Conservation (phyloP, 2,113 vertebrate genomes). For the Cacatua alba region DNA sequence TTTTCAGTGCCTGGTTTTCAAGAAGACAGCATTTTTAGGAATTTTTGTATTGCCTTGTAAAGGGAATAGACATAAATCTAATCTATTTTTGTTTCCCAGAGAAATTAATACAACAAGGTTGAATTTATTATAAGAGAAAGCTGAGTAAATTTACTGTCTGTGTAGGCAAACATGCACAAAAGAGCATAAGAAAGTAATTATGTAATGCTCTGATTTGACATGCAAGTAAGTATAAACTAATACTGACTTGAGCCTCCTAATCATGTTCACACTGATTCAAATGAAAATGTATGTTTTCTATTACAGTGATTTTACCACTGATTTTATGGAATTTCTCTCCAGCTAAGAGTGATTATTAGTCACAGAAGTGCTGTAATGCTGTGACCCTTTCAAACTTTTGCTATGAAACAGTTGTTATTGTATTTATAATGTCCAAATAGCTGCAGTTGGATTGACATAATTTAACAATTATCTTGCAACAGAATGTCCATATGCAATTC, state of each 20-base stretch:
- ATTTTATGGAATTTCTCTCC: constrained; percentile 65
- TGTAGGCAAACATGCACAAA: constrained; percentile 47
- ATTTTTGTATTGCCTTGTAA: background rate
- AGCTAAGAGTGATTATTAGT: constrained; percentile 65
- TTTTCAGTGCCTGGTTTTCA: background rate
- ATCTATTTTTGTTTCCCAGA: constrained; percentile 16
- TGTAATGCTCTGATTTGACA: constrained; percentile 63
- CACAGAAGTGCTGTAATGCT: constrained; percentile 40
- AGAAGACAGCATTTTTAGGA: background rate
- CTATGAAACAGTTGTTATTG: constrained; percentile 2
- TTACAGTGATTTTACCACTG: constrained; percentile 62
- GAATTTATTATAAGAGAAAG: constrained; percentile 27
- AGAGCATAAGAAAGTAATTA: constrained; percentile 64
- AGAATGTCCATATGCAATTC: background rate
- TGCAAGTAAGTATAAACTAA: constrained; percentile 68
- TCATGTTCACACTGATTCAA: constrained; percentile 68
- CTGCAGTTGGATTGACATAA: constrained; percentile 25
- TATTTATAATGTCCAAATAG: constrained; percentile 18
- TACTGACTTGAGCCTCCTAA: constrained; percentile 60
- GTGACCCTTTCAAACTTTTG: constrained; percentile 55
- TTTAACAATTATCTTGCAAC: constrained; percentile 29
- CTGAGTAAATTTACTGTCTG: constrained; percentile 42
- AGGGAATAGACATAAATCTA: background rate
- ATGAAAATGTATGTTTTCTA: constrained; percentile 64
- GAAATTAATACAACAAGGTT: constrained; percentile 18